phyloP scores from a whole-genome alignment of 2,113 vertebrate species.

The Ptychochromis oligacanthus region DNA sequence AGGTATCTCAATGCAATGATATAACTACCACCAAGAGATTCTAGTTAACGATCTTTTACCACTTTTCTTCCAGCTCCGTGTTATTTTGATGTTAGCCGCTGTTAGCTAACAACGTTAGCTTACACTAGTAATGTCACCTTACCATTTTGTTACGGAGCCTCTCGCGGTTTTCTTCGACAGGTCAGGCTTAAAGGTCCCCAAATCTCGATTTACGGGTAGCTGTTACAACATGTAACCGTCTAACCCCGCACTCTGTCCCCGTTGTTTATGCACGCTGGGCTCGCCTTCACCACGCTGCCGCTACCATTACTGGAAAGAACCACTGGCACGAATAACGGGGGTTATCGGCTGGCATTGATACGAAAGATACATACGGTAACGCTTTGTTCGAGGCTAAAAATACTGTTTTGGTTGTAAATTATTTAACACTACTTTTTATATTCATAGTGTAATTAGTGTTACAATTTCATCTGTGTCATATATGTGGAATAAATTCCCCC shows the following conservation, averaged over 20 bases:
- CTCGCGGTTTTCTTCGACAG: neutral
- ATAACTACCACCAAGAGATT: neutral
- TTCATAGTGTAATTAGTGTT: neutral
- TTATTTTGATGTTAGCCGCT: neutral
- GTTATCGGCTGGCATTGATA: neutral
- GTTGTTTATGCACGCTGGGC: conserved; percentile 24
- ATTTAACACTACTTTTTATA: neutral
- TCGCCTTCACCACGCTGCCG: neutral
- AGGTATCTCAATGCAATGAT: neutral
- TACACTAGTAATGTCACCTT: neutral
- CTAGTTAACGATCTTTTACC: neutral
- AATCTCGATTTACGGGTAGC: neutral
- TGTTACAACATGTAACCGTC: neutral
- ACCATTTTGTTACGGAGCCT: conserved; percentile 60
- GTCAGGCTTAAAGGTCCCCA: rapidly evolving
- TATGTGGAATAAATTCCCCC: neutral
- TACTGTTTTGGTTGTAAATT: neutral
- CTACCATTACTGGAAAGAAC: conserved; percentile 55
- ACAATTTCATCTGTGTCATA: neutral
- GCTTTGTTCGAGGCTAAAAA: rapidly evolving
- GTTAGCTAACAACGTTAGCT: conserved; percentile 39
- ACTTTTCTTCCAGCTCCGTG: rapidly evolving
- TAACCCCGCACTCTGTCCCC: rapidly evolving
- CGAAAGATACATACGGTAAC: rapidly evolving
- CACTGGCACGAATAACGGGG: neutral